Base-by-base conservation (phyloP, 2,888 invertebrate species). In the Yponomeuta plumbellus region DNA sequence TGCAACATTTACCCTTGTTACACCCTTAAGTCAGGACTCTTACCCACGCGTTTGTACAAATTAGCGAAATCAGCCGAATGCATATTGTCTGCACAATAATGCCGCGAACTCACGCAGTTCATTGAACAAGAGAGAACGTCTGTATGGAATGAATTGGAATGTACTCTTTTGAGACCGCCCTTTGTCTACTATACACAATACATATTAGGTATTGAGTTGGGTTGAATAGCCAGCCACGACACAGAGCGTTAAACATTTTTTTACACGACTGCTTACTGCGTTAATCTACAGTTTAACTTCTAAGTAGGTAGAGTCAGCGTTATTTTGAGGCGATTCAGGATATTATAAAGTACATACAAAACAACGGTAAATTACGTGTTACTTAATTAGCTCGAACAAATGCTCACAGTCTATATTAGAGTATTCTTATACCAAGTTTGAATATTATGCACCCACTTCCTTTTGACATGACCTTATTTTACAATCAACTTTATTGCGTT, bases 71-170 rank as follows among this genome's bases (percentile, higher is more conserved):
- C 68, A 70, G 66, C 57, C 61, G 66, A 65, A 57, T n/a, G 44
- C 61, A 40, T 64, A 64, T 65, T 62, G 39, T 34, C 62, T 62
- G 11, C 59, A 62, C 34, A 17, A 62, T n/a, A 62, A 34, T 17
- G 34, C 17, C 13, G 40, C 6, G 62, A 6, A 34, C n/a, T 34
- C 66, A 66, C 70, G 70, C 73, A 74, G 74, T 72, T 75, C 78
- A 75, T 69, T 76, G 71, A 73, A 72, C 75, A 68, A 67, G 67
- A 65, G 11, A 34, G 34, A 34, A 34, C 34, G 34, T 34, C 13
- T n/a, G 62, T 62, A 34, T 39, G n/a, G 26, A 39, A 34, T 34
- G 13, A 5, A 8, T 40, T 39, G n/a, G 26, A 39, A 34, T 34
- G 13, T 20, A 8, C 62, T 17, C 62, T 62, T 34, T 17, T 62